Percentiles rank a stretch among this genome's conserved stretches.
These are phyloP conservation scores for Graptemys geographica DNA, from an alignment of 2,797 vertebrate genomes.

Conservation along the genomic window DNA sequence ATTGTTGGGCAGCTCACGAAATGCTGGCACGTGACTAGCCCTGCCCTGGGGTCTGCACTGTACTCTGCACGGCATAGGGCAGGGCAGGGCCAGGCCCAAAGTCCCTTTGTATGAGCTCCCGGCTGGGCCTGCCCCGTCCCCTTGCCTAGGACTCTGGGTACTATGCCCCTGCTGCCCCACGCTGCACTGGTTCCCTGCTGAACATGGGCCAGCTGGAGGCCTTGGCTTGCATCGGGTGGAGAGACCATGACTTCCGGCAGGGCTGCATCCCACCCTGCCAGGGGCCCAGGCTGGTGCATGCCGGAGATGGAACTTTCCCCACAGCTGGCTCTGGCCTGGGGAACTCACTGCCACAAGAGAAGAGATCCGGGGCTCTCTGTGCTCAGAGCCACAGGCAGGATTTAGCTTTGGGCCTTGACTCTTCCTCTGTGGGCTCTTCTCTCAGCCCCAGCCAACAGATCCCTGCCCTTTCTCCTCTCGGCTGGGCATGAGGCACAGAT, in stretches of 20 bases:
- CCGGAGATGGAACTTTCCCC: neutral
- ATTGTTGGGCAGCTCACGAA: neutral
- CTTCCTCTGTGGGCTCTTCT: no score
- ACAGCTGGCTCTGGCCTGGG: neutral
- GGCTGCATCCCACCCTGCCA: no score
- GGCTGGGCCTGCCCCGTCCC: no score
- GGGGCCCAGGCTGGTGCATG: no score
- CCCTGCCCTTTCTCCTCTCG: no score
- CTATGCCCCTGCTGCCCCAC: no score
- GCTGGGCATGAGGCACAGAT: neutral
- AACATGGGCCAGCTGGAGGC: no score
- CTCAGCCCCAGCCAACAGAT: neutral
- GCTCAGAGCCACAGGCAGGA: neutral
- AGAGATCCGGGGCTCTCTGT: neutral
- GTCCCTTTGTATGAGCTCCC: no score
- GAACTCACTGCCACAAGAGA: neutral
- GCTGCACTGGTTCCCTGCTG: neutral
- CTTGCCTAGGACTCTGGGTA: neutral
- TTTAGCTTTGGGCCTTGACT: neutral
- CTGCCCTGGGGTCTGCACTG: rapidly evolving
- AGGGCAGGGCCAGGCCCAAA: no score
- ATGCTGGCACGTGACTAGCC: neutral
- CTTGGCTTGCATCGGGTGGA: no score
- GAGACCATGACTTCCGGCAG: neutral
- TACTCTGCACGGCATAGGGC: no score